Conservation (phyloP, 2,797 vertebrate genomes). For the Craterocephalus amniculus region DNA sequence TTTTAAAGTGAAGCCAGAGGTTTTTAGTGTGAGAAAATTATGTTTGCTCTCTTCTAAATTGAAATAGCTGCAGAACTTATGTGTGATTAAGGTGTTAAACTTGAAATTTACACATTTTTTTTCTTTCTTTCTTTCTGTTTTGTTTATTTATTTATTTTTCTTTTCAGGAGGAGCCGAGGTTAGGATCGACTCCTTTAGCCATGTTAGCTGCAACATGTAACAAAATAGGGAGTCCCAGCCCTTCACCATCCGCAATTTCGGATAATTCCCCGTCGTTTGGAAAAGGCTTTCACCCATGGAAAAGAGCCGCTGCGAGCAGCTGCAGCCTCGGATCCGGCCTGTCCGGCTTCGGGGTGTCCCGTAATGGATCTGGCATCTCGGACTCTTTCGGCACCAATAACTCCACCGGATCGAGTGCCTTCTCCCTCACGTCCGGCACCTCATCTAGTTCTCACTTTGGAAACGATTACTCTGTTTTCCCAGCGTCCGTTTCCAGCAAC, state of each 20-base stretch:
- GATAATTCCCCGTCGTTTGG: slow-evolving; percentile 92
- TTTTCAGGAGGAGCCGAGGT: slow-evolving; percentile 95
- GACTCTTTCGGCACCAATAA: slow-evolving; percentile 91
- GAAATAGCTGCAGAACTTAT: background rate
- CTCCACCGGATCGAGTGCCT: slow-evolving; percentile 92
- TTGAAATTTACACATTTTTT: slow-evolving; percentile 49
- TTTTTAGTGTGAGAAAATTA: background rate
- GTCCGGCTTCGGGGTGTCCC: slow-evolving; percentile 87
- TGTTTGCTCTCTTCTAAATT: background rate
- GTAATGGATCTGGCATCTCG: slow-evolving; percentile 88
- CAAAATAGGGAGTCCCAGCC: slow-evolving; percentile 98
- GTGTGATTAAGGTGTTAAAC: slow-evolving; percentile 42
- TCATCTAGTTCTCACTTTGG: slow-evolving; percentile 90
- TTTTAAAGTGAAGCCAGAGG: background rate
- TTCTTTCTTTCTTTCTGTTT: no score
- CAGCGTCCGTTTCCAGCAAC: slow-evolving; percentile 87
- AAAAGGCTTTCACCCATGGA: slow-evolving; percentile 98
- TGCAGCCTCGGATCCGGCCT: slow-evolving; percentile 92
- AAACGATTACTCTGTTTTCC: slow-evolving; percentile 97
- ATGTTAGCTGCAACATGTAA: slow-evolving; percentile 99
- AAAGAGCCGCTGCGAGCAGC: slow-evolving; percentile 90
- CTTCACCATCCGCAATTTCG: slow-evolving; percentile 93
- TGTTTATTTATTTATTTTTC: slow-evolving; percentile 19
- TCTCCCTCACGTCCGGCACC: slow-evolving; percentile 92
- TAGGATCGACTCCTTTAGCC: slow-evolving; percentile 98